Evolutionary conservation across 2,888 invertebrate species (phyloP), one percentile per base, ranked within the genome.

Genomic region (Metellina segmentata): DNA sequence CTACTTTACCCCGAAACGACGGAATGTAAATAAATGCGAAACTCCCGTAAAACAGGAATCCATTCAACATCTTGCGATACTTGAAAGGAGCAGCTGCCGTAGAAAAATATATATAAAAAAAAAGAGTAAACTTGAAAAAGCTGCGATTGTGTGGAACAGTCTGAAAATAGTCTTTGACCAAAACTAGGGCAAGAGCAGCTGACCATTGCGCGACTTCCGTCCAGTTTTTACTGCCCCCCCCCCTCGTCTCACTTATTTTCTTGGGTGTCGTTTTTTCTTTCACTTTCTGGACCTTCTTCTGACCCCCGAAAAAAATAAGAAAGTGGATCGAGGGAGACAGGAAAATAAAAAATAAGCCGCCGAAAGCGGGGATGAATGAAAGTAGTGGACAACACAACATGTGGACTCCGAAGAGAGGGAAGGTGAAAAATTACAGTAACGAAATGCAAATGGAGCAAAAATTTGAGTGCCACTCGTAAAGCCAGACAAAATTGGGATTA

Each of bases 131-230:
- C 16, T 71, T 53, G 70, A 87, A 75, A 86, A 86, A 79, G 13
- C 49, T 49, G 34, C 71, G 86, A 87, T 81, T 87, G 87, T 81
- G 52, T 71, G 51, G 34, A 16, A 48, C 34, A 72, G 8, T n/a
- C 16, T 77, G 70, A 53, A 49, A 83, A 72, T 19, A 82, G 19
- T 20, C 19, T 9, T 81, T 88, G 52, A 74, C 72, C 52, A 52
- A 79, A 85, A 85, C 20, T 91, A 82, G 86, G 81, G 49, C 82
- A 72, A 49, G n/a, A 79, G 70, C 86, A 90, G 90, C 91, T 91
- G 91, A 91, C 91, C 91, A 83, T 49, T 88, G 87, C 61, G 82
- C 83, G 91, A 82, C 71, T 83, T 91, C 91, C 91, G 87, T 83
- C 87, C 81, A 77, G 77, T 77, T 90, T 85, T 85, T 81, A 72